phyloP scores from a whole-genome alignment of 2,797 vertebrate species.

The Enteromius treurensis region DNA sequence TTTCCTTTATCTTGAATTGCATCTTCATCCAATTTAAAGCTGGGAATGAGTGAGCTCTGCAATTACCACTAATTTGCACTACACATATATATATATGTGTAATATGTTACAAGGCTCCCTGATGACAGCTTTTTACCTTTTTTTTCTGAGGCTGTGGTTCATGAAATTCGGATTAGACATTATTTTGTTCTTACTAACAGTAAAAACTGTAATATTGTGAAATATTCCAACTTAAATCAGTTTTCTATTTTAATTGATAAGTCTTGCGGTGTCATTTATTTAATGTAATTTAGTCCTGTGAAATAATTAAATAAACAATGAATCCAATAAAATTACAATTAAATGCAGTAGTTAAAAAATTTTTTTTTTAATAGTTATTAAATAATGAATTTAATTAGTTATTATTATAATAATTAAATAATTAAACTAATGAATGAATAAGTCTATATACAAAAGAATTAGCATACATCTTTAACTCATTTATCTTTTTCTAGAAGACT shows the following conservation, averaged over 20 bases:
- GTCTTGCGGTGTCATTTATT: background rate
- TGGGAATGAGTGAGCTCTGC: slow-evolving; percentile 19
- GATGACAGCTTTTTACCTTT: background rate
- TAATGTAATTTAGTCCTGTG: background rate
- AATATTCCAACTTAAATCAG: background rate
- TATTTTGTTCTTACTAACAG: background rate
- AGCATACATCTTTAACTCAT: background rate
- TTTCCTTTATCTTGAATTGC: slow-evolving; percentile 36
- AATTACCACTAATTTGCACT: slow-evolving; percentile 21
- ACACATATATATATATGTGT: too few species aligned
- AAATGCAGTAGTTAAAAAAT: background rate
- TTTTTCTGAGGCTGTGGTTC: background rate
- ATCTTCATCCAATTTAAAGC: slow-evolving; percentile 13
- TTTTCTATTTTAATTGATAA: background rate
- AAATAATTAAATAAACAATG: background rate
- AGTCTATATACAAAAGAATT: background rate
- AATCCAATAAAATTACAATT: background rate
- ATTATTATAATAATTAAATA: background rate
- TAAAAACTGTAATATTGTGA: too few species aligned
- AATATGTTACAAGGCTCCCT: background rate
- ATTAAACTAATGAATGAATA: background rate
- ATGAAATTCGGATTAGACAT: background rate
- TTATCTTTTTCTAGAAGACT: background rate
- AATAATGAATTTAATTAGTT: background rate
- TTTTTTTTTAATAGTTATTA: background rate